Evolutionary conservation across 1,140 invertebrate genomes (phyloP).

Genomic region (Drosophila albomicans): DNA sequence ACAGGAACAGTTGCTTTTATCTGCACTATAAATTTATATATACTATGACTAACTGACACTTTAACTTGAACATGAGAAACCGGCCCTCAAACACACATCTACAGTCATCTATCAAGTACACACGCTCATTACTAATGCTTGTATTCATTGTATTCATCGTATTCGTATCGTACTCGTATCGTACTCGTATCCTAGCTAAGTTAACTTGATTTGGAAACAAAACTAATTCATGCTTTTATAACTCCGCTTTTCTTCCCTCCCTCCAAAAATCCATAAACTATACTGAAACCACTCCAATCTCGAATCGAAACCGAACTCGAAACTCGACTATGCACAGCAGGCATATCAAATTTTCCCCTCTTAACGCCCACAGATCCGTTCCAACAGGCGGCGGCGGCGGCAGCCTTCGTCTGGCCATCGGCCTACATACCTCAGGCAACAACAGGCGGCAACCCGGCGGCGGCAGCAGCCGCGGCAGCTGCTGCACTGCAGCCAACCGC

Average conservation of each 20-base stretch:
- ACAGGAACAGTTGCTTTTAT: no score
- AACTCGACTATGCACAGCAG: conserved; percentile 66
- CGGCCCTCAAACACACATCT: conserved; percentile 5
- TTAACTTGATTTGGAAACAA: conserved; percentile 67
- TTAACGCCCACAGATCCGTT: conserved; percentile 88
- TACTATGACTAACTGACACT: no score
- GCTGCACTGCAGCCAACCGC: conserved; percentile 87
- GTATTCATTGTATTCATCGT: conserved; percentile 6
- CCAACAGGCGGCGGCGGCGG: conserved; percentile 89
- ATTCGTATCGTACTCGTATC: conserved; percentile 1
- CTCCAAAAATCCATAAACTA: conserved; percentile 33
- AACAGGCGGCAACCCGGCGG: conserved; percentile 87
- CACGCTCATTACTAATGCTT: conserved; percentile 36
- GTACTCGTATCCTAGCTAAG: conserved; percentile 37
- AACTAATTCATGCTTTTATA: conserved; percentile 83
- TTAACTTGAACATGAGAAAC: no score
- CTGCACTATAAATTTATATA: no score
- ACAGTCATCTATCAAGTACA: neutral
- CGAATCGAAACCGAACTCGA: conserved; percentile 5
- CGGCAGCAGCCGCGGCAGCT: conserved; percentile 86
- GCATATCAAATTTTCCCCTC: conserved; percentile 84
- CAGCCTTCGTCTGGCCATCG: conserved; percentile 80
- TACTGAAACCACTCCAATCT: conserved; percentile 7
- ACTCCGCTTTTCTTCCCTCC: conserved; percentile 72
- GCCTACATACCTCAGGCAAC: conserved; percentile 74